Evolutionary conservation across 2,113 vertebrate species (phyloP).

Genomic region (Colossoma macropomum): DNA sequence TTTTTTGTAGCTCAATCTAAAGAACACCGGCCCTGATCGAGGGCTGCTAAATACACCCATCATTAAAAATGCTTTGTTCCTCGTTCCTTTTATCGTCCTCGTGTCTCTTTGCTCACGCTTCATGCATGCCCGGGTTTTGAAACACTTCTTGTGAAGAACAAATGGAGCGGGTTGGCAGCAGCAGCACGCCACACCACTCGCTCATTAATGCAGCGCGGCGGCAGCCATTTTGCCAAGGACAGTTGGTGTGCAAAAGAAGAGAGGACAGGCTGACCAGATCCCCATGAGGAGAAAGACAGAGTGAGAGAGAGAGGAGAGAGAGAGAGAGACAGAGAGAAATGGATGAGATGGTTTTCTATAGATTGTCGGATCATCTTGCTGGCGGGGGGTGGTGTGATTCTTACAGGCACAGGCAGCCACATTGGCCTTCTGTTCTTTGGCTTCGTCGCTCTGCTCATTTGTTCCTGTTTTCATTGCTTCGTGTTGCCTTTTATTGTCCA

Average conservation of each 20-base stretch:
- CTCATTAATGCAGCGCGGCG: constrained; percentile 47
- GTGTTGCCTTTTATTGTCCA: constrained; percentile 38
- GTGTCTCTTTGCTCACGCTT: constrained; percentile 25
- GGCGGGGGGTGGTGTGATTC: constrained; percentile 41
- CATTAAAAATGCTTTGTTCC: constrained; percentile 23
- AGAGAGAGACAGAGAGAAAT: neutral
- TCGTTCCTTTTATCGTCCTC: neutral
- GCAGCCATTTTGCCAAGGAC: constrained; percentile 51
- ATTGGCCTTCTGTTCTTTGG: constrained; percentile 48
- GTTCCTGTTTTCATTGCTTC: constrained; percentile 15
- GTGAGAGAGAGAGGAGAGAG: neutral
- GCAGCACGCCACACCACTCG: constrained; percentile 16
- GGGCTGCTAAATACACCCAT: constrained; percentile 2
- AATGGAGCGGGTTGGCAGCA: constrained; percentile 47
- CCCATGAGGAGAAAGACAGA: constrained; percentile 25
- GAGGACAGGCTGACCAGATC: constrained; percentile 44
- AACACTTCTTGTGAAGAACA: constrained; percentile 38
- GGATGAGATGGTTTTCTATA: constrained; percentile 40
- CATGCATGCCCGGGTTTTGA: constrained; percentile 34
- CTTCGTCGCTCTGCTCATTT: constrained; percentile 38
- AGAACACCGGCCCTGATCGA: neutral
- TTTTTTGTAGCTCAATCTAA: neutral
- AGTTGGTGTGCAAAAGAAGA: constrained; percentile 52
- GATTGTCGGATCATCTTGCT: constrained; percentile 44
- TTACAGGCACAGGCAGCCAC: constrained; percentile 45